These are phyloP conservation scores for Caenorhabditis sp. DNA, from an alignment of 2,888 invertebrate species.

Conservation along the genomic window DNA sequence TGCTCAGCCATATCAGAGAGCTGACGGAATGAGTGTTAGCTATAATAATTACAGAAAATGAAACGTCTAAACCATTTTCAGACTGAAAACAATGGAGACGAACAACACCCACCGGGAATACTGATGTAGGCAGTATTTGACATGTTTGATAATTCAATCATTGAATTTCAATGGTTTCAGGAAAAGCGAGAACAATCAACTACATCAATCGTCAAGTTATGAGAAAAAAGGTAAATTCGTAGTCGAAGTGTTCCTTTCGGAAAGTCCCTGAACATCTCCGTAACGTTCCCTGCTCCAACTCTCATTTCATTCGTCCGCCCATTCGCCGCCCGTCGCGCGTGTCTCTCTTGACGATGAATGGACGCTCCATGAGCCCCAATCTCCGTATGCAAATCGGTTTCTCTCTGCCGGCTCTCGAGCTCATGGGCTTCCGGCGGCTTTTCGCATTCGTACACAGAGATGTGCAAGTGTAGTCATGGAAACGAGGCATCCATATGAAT, in stretches of 20 bases:
- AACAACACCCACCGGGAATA: too few species aligned
- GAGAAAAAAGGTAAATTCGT: not conserved
- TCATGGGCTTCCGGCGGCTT: not conserved
- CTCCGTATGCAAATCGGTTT: constrained; percentile 14
- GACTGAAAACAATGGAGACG: too few species aligned
- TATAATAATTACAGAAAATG: too few species aligned
- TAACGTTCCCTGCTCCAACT: not conserved
- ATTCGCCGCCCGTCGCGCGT: not conserved
- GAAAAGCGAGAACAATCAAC: not conserved
- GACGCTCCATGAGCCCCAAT: not conserved
- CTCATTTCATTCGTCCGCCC: too few species aligned
- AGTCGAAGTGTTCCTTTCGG: not conserved
- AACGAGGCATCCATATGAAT: not conserved
- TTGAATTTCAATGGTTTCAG: too few species aligned
- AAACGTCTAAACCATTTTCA: too few species aligned
- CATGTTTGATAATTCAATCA: too few species aligned
- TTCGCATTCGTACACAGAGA: too few species aligned
- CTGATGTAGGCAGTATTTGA: too few species aligned
- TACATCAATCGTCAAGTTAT: not conserved
- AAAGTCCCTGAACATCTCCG: not conserved
- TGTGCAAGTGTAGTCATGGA: not conserved
- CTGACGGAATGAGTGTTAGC: too few species aligned
- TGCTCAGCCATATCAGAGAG: not conserved
- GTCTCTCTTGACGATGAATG: not conserved
- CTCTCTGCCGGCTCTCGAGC: not conserved